Evolutionary conservation across 2,888 invertebrate genomes (phyloP).

Genomic region (Watsonalla cultraria): DNA sequence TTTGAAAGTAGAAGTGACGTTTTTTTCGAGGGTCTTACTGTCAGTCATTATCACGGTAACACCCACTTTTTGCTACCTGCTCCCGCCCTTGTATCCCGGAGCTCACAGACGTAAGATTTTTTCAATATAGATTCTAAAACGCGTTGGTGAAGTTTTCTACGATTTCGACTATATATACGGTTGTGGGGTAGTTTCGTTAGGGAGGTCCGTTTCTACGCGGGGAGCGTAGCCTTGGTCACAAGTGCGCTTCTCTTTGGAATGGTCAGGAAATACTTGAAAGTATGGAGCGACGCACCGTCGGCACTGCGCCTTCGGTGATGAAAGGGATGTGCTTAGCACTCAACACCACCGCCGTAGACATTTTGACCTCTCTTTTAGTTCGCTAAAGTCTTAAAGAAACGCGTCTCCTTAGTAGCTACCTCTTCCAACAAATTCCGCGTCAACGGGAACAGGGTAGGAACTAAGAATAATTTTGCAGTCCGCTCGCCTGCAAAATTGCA

Average conservation of each 20-base stretch:
- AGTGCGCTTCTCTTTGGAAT: constrained; percentile 43
- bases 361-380: constrained; percentile 62
- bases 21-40: not conserved
- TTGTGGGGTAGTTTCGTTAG: constrained; percentile 6
- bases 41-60: not conserved
- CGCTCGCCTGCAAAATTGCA: too few relatives aligned
- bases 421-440: too few relatives aligned
- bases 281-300: constrained; percentile 50
- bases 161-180: constrained; percentile 22
- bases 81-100: constrained; percentile 10
- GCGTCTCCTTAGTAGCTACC: too few relatives aligned
- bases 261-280: constrained; percentile 50
- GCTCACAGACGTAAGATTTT: constrained; percentile 32
- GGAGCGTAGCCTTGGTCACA: constrained; percentile 34
- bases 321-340: constrained; percentile 66
- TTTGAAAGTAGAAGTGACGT: too few relatives aligned
- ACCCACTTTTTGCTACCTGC: constrained; percentile 27
- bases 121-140: constrained; percentile 48
- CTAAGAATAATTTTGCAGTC: too few relatives aligned
- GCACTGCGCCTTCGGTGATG: constrained; percentile 46
- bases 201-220: constrained; percentile 72
- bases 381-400: too few relatives aligned
- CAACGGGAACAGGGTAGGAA: too few relatives aligned
- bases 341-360: constrained; percentile 65
- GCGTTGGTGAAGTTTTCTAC: constrained; percentile 42